Evolutionary conservation across 2,888 invertebrate genomes (phyloP), one percentile per base, ranked within the genome.

Genomic region (Trichopoda pennipes): DNA sequence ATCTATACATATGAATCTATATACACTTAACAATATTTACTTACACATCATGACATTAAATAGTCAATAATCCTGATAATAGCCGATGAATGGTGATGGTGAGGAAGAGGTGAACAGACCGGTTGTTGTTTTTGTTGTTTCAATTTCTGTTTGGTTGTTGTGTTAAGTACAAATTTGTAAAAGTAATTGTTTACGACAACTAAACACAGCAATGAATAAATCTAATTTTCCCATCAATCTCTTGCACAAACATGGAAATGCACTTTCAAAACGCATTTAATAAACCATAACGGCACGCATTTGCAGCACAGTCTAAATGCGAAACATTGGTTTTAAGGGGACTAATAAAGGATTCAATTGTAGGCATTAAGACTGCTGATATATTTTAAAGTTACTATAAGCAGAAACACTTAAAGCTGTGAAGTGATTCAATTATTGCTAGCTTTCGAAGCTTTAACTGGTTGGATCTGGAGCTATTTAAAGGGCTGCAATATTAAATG

Each of bases 251-350:
- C 89, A 89, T 89, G 89, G 87, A 89, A 89, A 88, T 88, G 89
- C 89, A 89, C 89, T 89, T 89, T 89, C 89, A 87, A 89, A 89
- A 89, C 88, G 89, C 87, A 88, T 89, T 89, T 87, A 88, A 89
- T 88, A 89, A 89, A 89, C 87, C 89, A 89, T 89, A 89, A 89
- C 89, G 89, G 89, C 88, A 88, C 88, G 89, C 89, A 89, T 88
- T 87, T 86, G 87, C 86, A 84, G 64, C 81, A 28, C 77, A 56
- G 60, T 74, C 61, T 35, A 60, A 35, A 56, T 56, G 49, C 61
- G n/a, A 47, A 19, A 76, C 72, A 72, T 23, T 55, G 72, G 76
- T 76, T 38, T 28, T 61, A 4, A 44, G n/a, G 51, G 21, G 16
- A 19, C 8, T 8, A n/a, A 12, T 1, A 58, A 58, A 38, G 16